Evolutionary conservation across 2,113 vertebrate genomes (phyloP).

Genomic region (Alexandromys fortis): DNA sequence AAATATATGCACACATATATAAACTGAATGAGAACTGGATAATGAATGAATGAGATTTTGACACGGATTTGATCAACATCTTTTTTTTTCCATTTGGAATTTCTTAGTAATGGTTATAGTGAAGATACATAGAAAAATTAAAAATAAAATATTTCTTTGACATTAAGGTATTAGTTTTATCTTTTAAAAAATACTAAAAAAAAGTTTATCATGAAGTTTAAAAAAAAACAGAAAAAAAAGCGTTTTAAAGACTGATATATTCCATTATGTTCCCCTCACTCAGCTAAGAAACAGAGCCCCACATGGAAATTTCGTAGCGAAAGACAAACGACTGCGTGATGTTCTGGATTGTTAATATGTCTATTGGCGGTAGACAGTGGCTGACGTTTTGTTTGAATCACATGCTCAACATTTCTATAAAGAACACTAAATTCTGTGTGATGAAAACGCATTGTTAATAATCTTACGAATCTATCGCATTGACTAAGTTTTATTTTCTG

Average conservation of each 20-base stretch:
- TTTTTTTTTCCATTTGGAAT: background rate
- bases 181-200: background rate
- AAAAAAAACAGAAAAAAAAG: background rate
- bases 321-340: background rate
- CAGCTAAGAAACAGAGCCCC: background rate
- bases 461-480: background rate
- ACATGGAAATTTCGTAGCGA: background rate
- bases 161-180: background rate
- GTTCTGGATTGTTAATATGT: background rate
- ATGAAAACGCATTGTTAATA: background rate
- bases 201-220: background rate
- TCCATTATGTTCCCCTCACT: background rate
- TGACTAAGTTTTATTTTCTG: background rate
- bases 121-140: background rate
- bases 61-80: background rate
- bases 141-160: background rate
- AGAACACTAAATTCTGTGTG: background rate
- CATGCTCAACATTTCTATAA: background rate
- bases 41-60: background rate
- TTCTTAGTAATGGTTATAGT: background rate
- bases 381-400: background rate
- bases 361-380: background rate
- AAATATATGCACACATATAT: background rate
- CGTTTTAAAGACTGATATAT: background rate
- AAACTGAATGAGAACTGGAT: background rate